Evolutionary conservation across 2,888 invertebrate species (phyloP).

Genomic region (Drosophila barbarae): DNA sequence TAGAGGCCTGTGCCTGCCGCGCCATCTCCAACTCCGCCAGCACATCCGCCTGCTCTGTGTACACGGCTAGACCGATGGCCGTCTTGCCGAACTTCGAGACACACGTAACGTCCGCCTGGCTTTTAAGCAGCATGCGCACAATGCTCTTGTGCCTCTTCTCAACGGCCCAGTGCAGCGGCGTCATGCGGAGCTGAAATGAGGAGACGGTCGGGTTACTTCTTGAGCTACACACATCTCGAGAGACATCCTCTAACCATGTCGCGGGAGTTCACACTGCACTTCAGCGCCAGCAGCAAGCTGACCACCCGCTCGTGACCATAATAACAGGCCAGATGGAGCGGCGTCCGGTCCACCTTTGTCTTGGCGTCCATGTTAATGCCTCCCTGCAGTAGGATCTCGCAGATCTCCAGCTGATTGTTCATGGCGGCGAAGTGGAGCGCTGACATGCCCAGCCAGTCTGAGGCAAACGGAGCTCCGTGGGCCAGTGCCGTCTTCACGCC

Average conservation of each 20-base stretch:
- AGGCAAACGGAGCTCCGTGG: slow-evolving; percentile 93
- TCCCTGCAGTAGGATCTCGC: slow-evolving; percentile 89
- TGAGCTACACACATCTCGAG: neutral
- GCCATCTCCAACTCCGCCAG: slow-evolving; percentile 82
- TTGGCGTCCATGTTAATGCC: slow-evolving; percentile 93
- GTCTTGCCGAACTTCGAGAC: slow-evolving; percentile 88
- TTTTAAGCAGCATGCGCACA: slow-evolving; percentile 85
- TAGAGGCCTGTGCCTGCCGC: slow-evolving; percentile 72
- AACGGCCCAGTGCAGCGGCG: slow-evolving; percentile 96
- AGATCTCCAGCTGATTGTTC: slow-evolving; percentile 89
- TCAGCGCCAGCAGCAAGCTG: slow-evolving; percentile 84
- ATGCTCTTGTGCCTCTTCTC: slow-evolving; percentile 88
- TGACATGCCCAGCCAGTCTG: slow-evolving; percentile 96
- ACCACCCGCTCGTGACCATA: slow-evolving; percentile 90
- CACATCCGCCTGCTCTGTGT: slow-evolving; percentile 84
- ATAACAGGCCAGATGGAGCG: slow-evolving; percentile 92
- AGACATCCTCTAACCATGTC: slow-evolving; percentile 84
- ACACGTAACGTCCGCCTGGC: slow-evolving; percentile 86
- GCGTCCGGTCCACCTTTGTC: slow-evolving; percentile 95
- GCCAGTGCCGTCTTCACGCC: slow-evolving; percentile 89
- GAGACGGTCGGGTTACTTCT: neutral
- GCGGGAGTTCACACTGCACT: slow-evolving; percentile 86
- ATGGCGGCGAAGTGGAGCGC: slow-evolving; percentile 93
- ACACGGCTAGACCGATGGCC: slow-evolving; percentile 84
- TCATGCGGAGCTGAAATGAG: slow-evolving; percentile 87